Evolutionary conservation across 2,113 vertebrate genomes (phyloP).

Genomic region (Varanus salvator): DNA sequence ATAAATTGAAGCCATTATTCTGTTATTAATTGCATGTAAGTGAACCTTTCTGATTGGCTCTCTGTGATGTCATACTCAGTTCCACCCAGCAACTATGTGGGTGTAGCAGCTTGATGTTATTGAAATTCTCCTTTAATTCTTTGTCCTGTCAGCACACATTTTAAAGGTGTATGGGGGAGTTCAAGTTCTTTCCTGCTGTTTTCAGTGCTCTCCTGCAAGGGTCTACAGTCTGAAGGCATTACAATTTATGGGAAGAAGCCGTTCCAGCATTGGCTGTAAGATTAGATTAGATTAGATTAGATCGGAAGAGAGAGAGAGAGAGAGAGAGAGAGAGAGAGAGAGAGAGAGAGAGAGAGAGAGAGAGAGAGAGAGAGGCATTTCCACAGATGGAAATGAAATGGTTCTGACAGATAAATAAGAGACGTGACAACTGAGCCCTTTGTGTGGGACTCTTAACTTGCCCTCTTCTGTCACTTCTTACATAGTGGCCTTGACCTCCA

Average conservation of each 20-base stretch:
- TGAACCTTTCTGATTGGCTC: neutral
- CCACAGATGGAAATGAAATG: neutral
- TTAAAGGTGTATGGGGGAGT: neutral
- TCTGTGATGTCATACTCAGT: neutral
- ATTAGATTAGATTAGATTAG: neutral
- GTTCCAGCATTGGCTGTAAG: neutral
- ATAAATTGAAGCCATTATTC: neutral
- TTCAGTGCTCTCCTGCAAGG: neutral
- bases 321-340: neutral
- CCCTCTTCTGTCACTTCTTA: neutral
- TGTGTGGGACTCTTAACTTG: neutral
- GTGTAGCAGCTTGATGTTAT: neutral
- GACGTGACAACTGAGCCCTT: constrained; percentile 23
- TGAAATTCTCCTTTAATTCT: neutral
- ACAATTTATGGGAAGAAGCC: neutral
- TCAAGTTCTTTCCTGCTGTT: neutral
- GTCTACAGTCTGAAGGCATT: neutral
- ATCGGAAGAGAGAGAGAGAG: neutral
- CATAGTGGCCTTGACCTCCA: constrained; percentile 26
- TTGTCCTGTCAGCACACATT: neutral
- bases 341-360: neutral
- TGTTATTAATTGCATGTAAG: neutral
- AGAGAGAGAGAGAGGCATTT: neutral
- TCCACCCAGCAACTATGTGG: neutral
- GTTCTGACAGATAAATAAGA: rapidly evolving